Percentiles rank a stretch among this genome's conserved stretches.
Conservation (phyloP, 2,797 vertebrate genomes). For the Cottoperca gobio region DNA sequence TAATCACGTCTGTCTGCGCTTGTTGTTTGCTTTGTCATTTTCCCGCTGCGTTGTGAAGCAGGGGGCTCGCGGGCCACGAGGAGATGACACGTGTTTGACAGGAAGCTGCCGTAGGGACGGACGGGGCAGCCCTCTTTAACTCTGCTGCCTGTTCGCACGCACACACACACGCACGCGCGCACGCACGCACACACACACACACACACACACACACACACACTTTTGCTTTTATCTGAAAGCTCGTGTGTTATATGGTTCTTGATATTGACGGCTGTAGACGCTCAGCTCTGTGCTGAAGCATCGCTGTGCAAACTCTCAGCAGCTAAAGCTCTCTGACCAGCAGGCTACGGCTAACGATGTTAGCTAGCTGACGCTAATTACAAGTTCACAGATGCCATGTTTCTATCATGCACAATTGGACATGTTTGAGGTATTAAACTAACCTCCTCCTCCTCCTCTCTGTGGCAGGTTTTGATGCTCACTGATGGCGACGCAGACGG, state of each 20-base stretch:
- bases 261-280: too few relatives aligned
- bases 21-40: slow-evolving; percentile 36
- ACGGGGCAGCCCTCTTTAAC: slow-evolving; percentile 42
- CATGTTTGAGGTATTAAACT: neutral
- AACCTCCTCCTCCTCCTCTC: neutral
- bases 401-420: neutral
- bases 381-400: neutral
- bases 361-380: neutral
- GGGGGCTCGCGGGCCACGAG: slow-evolving; percentile 32
- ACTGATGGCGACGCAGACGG: slow-evolving; percentile 81
- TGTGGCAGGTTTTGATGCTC: slow-evolving; percentile 89
- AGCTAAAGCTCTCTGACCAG: too few relatives aligned
- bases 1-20: slow-evolving; percentile 18
- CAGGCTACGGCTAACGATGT: neutral
- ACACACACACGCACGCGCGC: slow-evolving; percentile 9
- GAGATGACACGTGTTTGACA: slow-evolving; percentile 66
- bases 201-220: too few relatives aligned
- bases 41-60: slow-evolving; percentile 28
- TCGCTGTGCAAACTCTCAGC: neutral
- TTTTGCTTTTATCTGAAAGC: too few relatives aligned
- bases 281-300: too few relatives aligned
- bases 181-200: neutral
- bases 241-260: too few relatives aligned
- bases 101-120: slow-evolving; percentile 45
- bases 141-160: slow-evolving; percentile 30